Evolutionary conservation across 2,797 vertebrate genomes (phyloP).

Genomic region (Kryptopterus vitreolus): DNA sequence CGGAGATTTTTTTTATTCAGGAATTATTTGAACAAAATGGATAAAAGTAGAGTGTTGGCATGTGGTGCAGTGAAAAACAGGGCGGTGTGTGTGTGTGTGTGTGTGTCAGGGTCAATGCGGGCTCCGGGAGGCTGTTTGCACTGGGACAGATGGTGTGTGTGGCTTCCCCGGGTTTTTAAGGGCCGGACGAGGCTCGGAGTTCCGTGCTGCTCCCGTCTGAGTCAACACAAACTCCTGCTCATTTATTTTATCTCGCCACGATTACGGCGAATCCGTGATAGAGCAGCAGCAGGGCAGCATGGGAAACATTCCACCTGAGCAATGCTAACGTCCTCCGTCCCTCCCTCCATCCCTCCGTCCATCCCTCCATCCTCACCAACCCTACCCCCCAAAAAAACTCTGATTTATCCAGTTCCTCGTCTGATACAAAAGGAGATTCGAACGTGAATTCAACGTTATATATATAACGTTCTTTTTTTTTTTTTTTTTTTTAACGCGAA

Average conservation of each 20-base stretch:
- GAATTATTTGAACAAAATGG: not conserved
- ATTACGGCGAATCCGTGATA: slow-evolving; percentile 70
- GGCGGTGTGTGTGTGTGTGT: slow-evolving; percentile 29
- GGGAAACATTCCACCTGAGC: slow-evolving; percentile 75
- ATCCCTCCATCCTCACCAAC: slow-evolving; percentile 15
- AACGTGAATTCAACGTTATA: too few species aligned
- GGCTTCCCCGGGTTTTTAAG: slow-evolving; percentile 52
- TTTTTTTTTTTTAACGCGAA: too few species aligned
- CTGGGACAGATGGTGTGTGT: slow-evolving; percentile 63
- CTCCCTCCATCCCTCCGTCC: not conserved
- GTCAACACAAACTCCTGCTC: slow-evolving; percentile 68
- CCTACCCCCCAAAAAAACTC: slow-evolving; percentile 43
- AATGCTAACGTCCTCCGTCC: slow-evolving; percentile 1
- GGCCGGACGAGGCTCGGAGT: slow-evolving; percentile 61
- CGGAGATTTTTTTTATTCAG: not conserved
- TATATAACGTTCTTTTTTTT: too few species aligned
- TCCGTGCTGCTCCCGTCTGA: slow-evolving; percentile 76
- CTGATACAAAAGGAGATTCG: too few species aligned
- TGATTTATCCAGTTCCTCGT: too few species aligned
- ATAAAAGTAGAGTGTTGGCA: slow-evolving; percentile 14
- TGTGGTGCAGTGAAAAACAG: not conserved
- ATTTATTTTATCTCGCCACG: slow-evolving; percentile 67
- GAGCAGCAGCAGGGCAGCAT: slow-evolving; percentile 50
- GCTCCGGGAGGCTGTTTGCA: slow-evolving; percentile 52
- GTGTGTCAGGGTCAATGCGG: slow-evolving; percentile 22